Base-by-base conservation (phyloP, 2,797 vertebrate genomes). In the Dendrocincla tyrannina region DNA sequence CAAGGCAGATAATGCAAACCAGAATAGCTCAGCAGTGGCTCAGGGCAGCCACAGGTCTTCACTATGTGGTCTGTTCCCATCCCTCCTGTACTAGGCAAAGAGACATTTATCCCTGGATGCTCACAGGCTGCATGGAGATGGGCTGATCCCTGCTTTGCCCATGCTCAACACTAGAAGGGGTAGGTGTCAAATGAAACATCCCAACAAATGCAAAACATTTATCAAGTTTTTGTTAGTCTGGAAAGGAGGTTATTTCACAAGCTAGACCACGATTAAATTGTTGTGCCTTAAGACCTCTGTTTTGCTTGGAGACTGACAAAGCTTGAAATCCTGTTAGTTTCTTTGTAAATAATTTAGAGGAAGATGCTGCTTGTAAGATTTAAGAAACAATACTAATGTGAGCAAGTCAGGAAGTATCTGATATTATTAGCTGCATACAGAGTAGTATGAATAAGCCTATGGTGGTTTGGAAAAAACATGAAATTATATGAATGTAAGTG, bases 341-440 rank as follows among this genome's bases (percentile, higher is more conserved):
- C 27, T 64, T 53, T 32, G 62, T 67, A 63, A 90, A 60, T 60
- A 89, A 86, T 77, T 56, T 62, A 78, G 73, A 75, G 5, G 6
- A 88, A 88, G 66, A 59, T 66, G 50, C n/a, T 86, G 53, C 53
- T 58, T 86, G 30, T 66, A 78, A 78, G 55, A 78, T 75, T 85
- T 56, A 28, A 78, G 89, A 82, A 83, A 18, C 56, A 41, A 52
- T 32, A 81, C 68, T 82, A 77, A 62, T 33, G 30, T 0, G 2
- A 68, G 33, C 37, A 75, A 78, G 58, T 12, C 9, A 82, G 53
- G 53, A 78, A 67, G 56, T 47, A 88, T 77, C 28, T 83, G 56
- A 52, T 27, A 70, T 47, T 28, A 56, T 42, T 76, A 52, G 28
- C 44, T 60, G 70, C 90, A 84, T 87, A 35, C 46, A 89, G 49